Percentiles rank a stretch among this genome's conserved stretches.
These are phyloP conservation scores for Electrona antarctica DNA, from an alignment of 2,113 vertebrate species.

Conservation along the genomic window DNA sequence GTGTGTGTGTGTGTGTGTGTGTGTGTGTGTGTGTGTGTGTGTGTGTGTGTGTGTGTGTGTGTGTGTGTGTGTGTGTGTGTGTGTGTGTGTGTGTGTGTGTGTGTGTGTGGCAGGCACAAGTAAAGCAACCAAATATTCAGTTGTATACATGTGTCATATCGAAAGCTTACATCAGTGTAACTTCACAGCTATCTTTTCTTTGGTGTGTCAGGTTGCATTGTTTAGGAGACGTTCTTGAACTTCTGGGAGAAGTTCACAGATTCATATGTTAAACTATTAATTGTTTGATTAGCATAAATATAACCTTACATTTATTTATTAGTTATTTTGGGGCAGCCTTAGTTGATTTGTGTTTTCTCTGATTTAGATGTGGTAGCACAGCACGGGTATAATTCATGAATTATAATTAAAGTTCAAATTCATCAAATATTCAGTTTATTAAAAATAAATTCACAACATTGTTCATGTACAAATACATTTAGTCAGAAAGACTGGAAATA, in stretches of 20 bases:
- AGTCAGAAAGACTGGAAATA: conserved; percentile 45
- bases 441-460: conserved; percentile 43
- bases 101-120: no score
- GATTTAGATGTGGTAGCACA: not conserved
- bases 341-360: not conserved
- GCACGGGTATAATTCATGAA: not conserved
- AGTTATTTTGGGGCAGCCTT: not conserved
- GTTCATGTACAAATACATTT: conserved; percentile 29
- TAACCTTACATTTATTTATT: not conserved
- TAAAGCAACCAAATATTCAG: no score
- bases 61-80: not conserved
- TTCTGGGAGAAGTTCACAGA: no score
- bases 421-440: conserved; percentile 47
- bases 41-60: not conserved
- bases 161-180: no score
- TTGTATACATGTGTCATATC: no score
- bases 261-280: no score
- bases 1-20: no score
- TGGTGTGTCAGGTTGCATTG: no score
- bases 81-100: not conserved
- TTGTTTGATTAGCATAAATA: no score
- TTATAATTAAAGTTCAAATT: conserved; percentile 15
- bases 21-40: no score
- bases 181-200: no score
- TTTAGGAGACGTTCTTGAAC: no score